A percentile compares a stretch with the other conserved stretches of the same genome.
Evolutionary conservation across 2,113 vertebrate genomes (phyloP).

Genomic region (Amazona vittata): DNA sequence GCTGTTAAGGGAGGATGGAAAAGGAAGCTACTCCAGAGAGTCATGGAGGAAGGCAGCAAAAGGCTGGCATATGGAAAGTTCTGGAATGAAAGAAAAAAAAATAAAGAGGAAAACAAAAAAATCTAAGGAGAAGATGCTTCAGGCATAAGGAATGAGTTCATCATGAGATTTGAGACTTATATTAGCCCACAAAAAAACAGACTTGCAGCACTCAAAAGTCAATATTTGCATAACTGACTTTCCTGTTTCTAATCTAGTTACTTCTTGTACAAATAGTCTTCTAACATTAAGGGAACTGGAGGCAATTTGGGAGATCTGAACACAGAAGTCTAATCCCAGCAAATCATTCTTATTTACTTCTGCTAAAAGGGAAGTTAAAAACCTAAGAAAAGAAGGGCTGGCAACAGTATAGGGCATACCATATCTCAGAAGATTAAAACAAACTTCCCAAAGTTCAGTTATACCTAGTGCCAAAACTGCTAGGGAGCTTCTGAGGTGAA

Average conservation of each 20-base stretch:
- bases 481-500: background rate
- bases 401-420: background rate
- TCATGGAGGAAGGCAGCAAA: background rate
- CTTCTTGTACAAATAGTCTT: background rate
- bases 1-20: background rate
- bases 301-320: background rate
- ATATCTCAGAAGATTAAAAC: background rate
- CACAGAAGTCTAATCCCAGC: background rate
- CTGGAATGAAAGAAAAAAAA: background rate
- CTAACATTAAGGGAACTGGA: background rate
- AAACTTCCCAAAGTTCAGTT: background rate
- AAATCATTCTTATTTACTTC: background rate
- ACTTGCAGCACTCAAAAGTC: background rate
- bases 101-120: background rate
- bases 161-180: background rate
- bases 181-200: background rate
- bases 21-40: background rate
- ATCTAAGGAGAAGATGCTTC: background rate
- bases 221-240: conserved; percentile 10
- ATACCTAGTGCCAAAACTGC: background rate
- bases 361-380: background rate
- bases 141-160: background rate
- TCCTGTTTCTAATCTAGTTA: background rate
- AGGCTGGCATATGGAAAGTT: background rate
- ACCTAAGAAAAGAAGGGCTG: background rate